phyloP scores from a whole-genome alignment of 2,888 invertebrate species.

The Drosophila crucigera region DNA sequence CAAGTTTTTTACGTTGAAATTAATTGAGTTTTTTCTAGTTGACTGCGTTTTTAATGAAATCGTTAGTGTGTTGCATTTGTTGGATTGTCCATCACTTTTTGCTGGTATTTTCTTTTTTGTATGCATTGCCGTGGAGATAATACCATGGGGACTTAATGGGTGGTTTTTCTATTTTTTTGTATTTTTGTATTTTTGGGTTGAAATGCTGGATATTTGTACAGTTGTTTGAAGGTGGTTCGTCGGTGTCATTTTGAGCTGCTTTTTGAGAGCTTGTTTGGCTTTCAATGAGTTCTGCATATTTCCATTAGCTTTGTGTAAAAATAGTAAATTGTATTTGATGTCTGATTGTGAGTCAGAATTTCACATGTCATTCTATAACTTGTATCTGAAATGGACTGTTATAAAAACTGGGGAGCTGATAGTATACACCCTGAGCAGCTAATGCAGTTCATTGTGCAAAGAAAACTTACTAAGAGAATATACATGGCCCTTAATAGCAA shows the following conservation, averaged over 20 bases:
- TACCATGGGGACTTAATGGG: constrained; percentile 55
- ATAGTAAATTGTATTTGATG: neutral
- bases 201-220: constrained; percentile 61
- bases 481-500: neutral
- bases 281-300: constrained; percentile 10
- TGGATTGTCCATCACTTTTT: constrained; percentile 43
- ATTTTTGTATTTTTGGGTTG: constrained; percentile 34
- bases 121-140: constrained; percentile 74
- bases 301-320: constrained; percentile 15
- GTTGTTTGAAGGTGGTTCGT: constrained; percentile 51
- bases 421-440: neutral
- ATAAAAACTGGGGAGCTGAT: constrained; percentile 18
- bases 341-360: constrained; percentile 21
- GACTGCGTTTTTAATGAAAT: constrained; percentile 82
- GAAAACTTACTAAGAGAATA: constrained; percentile 4
- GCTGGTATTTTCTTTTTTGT: neutral
- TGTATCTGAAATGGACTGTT: constrained; percentile 10
- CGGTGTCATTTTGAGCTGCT: constrained; percentile 10
- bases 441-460: constrained; percentile 1
- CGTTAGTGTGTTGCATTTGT: constrained; percentile 67
- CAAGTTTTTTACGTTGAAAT: constrained; percentile 70
- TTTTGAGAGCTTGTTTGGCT: constrained; percentile 25
- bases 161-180: constrained; percentile 25
- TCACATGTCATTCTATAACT: constrained; percentile 3
- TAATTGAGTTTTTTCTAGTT: constrained; percentile 83